Conservation (phyloP, 2,888 invertebrate genomes). For the Trissolcus japonicus region DNA sequence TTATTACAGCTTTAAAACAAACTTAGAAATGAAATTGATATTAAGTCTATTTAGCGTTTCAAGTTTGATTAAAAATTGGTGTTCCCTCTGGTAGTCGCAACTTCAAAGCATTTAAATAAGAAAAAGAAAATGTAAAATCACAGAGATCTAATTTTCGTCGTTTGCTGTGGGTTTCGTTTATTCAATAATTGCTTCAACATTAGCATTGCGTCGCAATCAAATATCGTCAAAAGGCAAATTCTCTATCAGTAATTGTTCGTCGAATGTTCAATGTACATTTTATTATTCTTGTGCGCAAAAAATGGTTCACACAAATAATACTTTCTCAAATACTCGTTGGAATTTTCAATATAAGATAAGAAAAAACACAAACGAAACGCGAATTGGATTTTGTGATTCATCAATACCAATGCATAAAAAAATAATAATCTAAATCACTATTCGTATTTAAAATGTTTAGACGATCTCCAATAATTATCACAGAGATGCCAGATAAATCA, state of each 20-base stretch:
- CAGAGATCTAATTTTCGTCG: constrained; percentile 30
- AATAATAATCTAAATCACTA: constrained; percentile 9
- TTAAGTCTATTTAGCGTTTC: no score
- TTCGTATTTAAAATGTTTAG: background rate
- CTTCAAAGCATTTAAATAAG: no score
- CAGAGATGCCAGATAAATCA: constrained; percentile 46
- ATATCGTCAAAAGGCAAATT: no score
- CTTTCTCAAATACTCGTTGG: constrained; percentile 63
- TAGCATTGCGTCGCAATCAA: no score
- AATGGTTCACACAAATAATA: constrained; percentile 58
- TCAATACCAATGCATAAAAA: constrained; percentile 9
- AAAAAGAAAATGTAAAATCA: constrained; percentile 26
- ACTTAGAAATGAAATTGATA: no score
- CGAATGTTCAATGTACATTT: no score
- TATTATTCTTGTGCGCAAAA: no score
- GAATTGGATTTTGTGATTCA: background rate
- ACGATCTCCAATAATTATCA: constrained; percentile 23
- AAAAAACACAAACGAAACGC: background rate
- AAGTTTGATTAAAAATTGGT: no score
- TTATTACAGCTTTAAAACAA: no score
- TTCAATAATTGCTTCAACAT: no score
- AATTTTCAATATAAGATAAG: background rate
- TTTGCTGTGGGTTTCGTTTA: background rate
- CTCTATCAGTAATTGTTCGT: no score
- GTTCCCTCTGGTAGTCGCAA: no score